Evolutionary conservation across 1,140 invertebrate genomes (phyloP), one percentile per base, ranked within the genome.

Genomic region (Zaprionus tsacasi): DNA sequence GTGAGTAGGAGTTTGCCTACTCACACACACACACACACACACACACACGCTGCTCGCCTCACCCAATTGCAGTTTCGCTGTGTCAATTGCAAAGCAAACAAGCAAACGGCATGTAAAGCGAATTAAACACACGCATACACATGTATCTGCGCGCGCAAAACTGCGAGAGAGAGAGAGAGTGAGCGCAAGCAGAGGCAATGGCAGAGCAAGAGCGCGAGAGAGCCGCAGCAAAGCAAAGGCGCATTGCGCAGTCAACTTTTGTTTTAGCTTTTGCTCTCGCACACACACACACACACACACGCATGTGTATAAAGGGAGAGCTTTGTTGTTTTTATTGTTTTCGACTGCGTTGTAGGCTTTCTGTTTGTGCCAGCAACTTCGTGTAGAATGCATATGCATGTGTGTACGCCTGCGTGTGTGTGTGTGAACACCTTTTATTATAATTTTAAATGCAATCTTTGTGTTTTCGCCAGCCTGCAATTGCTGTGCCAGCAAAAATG

Each of bases 21-120:
- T 48, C 12, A 45, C 35, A 40, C 57, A 27, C 33, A 57, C 11
- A 38, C 35, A 40, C 57, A 27, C 33, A 57, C 11, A 38, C 25
- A 58, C 25, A 13, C 5, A 54, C 48, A 56, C 25, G 21, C 13
- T 36, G 38, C n/a, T 27, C 33, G 40, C 50, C 56, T 57, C 70
- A 78, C 70, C 54, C 70, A 74, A 78, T 69, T 64, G 58, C 38
- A 35, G 36, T 64, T 13, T 10, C 43, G 61, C 48, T 35, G 57
- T 66, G 76, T 58, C 48, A 79, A 78, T 68, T 58, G 71, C 58
- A 78, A 38, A 17, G 70, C 52, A 77, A 73, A 73, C 63, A 72
- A 65, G 70, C 59, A 68, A 80, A 76, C 70, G 61, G 48, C 69
- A 88, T 82, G 82, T 88, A 87, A 87, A 65, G 69, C 77, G 60